Evolutionary conservation across 2,888 invertebrate species (phyloP).

Genomic region (Acleris emargana): DNA sequence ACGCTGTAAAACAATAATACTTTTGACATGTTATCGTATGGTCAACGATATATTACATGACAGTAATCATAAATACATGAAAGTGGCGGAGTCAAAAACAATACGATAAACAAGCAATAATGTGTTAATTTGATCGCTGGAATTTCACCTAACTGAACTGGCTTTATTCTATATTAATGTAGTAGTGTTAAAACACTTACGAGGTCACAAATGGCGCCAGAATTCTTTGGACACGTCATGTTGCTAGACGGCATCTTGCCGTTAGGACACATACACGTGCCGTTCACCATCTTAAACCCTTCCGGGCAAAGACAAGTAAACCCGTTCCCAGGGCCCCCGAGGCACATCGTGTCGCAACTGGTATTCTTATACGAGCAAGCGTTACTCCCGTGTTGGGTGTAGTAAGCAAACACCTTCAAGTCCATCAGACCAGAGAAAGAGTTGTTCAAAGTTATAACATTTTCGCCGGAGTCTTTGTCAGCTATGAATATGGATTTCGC

Average conservation of each 20-base stretch:
- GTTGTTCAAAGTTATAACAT: slow-evolving; percentile 83
- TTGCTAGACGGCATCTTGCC: slow-evolving; percentile 85
- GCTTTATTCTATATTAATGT: not conserved
- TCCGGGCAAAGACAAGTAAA: slow-evolving; percentile 92
- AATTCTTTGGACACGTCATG: slow-evolving; percentile 87
- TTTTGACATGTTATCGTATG: no score
- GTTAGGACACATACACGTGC: slow-evolving; percentile 91
- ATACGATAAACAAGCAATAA: no score
- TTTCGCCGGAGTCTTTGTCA: slow-evolving; percentile 89
- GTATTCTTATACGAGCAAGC: slow-evolving; percentile 85
- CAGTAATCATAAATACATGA: no score
- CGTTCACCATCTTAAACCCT: slow-evolving; percentile 83
- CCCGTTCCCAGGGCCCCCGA: slow-evolving; percentile 87
- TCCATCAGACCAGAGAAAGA: slow-evolving; percentile 91
- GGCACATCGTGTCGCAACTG: slow-evolving; percentile 90
- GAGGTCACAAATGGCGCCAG: slow-evolving; percentile 83
- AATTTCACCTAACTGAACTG: no score
- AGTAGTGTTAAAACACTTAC: slow-evolving; percentile 54
- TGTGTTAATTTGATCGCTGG: no score
- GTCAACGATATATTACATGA: no score
- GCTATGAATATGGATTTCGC: slow-evolving; percentile 90
- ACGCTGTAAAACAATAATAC: no score
- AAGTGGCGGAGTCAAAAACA: no score
- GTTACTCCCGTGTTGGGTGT: slow-evolving; percentile 89
- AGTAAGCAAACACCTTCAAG: slow-evolving; percentile 90